Base-by-base conservation (phyloP, 2,888 invertebrate species). In the Mechanitis mazaeus region DNA sequence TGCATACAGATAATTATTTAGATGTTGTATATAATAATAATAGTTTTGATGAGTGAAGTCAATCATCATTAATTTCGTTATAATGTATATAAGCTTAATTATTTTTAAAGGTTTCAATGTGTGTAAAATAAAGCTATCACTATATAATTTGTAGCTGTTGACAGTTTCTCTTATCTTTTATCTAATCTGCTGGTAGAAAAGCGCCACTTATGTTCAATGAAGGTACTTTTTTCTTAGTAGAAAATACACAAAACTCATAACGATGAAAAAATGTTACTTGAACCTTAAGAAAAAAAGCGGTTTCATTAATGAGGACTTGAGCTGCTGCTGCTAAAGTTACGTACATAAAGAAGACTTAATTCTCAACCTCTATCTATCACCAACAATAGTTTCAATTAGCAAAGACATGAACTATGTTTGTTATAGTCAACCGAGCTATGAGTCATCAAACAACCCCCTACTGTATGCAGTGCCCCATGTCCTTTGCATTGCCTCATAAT, bases 401-500 rank as follows among this genome's bases (percentile, higher is more conserved):
- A 55, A 55, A 55, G 20, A 46, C 33, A 58, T 45, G 57, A 58
- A 5, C 46, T 12, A 56, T 12, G 9, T 45, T 54, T 42, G 9
- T 42, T 45, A 55, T 45, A 61, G 68, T 58, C 59, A 64, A 67
- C 56, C 64, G 60, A 54, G 47, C 61, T 63, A 67, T 78, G 78
- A 78, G 69, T 78, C 78, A 77, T 73, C 75, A 65, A 56, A 59
- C 65, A 57, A 64, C 59, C 72, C 74, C 77, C 73, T 70, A 47
- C 28, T 20, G 31, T 69, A 59, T 66, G 70, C 68, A 69, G 69
- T 71, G 73, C 75, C 74, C 67, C 70, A 69, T 72, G 69, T 68
- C 68, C 66, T 63, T 64, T 65, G 69, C 71, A 68, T 71, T 66
- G 72, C 71, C 73, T 79, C 78, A 75, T 81, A 83, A 84, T 83